Base-by-base conservation (phyloP, 2,888 invertebrate species). In the Macropis europaea region DNA sequence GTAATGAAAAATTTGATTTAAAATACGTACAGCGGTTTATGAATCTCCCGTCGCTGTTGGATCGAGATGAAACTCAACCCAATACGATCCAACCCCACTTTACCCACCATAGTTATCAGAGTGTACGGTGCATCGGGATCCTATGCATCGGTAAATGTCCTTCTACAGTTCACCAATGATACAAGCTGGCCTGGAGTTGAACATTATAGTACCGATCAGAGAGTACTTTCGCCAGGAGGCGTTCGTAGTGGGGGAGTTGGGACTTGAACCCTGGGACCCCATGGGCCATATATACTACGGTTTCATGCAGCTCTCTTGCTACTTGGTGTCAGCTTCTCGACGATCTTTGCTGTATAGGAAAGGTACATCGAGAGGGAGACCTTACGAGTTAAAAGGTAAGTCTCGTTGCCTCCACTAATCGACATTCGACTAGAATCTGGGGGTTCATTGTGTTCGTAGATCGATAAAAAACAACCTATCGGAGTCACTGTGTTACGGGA, bases 191-290 rank as follows among this genome's bases (percentile, higher is more conserved):
- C 71, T 68, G 69, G 72, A 76, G 76, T 81, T 77, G 76, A 76
- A 82, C 74, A 75, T 77, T 76, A 75, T 73, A 77, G 79, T 76
- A 76, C 69, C 72, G 82, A 84, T 83, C 83, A 75, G 77, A 73
- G 81, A 82, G 84, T 88, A 88, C 88, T 88, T 88, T 88, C 88
- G 87, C 88, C 86, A 78, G 81, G 82, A 77, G 42, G 57, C 38
- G 52, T 22, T 62, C 75, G 81, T 81, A 82, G 84, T 82, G 81
- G 85, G 86, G 84, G 87, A 87, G 85, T 82, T 73, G 83, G 80
- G 88, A 86, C 86, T 86, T 84, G 84, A 86, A 86, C 84, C 82
- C 87, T 83, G 85, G 81, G 86, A 79, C 84, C 83, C 73, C 81
- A 82, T 84, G 83, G 83, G 82, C 83, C 83, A 79, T 86, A 87